Base-by-base conservation (phyloP, 2,888 invertebrate genomes). In the Chorisops tibialis region DNA sequence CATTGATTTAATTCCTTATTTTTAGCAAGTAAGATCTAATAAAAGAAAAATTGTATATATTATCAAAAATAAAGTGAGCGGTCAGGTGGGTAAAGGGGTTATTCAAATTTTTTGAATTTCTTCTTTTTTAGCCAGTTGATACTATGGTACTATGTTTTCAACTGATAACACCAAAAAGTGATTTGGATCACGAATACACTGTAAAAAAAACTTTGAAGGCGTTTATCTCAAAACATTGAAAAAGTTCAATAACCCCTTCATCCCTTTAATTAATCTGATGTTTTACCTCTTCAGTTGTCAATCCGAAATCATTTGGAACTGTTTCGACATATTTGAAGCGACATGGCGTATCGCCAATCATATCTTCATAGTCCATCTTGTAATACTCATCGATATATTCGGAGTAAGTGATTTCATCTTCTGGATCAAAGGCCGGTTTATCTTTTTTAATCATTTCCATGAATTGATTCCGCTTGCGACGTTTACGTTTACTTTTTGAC, bases 311-410 rank as follows among this genome's bases (percentile, higher is more conserved):
- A 75, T 97, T 97, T 0, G 95, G 88, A 41, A 87, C 82, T 0
- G 92, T 95, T 74, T 91, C 84, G 24, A 95, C 83, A 74, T 99
- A 99, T 73, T 93, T 95, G 78, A 96, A 99, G 68, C 92, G 82
- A 64, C 95, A 96, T 0, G 94, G 94, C 68, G 90, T 76, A 73
- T 96, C 95, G 0, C 88, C 96, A 51, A 98, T 88, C 54, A 97
- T 85, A 76, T 99, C 98, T 74, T 98, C 98, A 75, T 91, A 98
- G 76, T 97, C 94, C 73, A 97, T 81, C 70, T 89, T 87, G 74
- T 97, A 97, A 75, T 96, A 97, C 76, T 97, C 96, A 70, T 97
- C 93, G 74, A 96, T 86, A 73, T 96, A 96, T 69, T 95, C 83
- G 35, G 88, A 85, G 76, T 93, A 96, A 0, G 87, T 87, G 71